Percentiles rank a stretch among this genome's conserved stretches.
Evolutionary conservation across 2,797 vertebrate species (phyloP).

Genomic region (Sebastes nivosus): DNA sequence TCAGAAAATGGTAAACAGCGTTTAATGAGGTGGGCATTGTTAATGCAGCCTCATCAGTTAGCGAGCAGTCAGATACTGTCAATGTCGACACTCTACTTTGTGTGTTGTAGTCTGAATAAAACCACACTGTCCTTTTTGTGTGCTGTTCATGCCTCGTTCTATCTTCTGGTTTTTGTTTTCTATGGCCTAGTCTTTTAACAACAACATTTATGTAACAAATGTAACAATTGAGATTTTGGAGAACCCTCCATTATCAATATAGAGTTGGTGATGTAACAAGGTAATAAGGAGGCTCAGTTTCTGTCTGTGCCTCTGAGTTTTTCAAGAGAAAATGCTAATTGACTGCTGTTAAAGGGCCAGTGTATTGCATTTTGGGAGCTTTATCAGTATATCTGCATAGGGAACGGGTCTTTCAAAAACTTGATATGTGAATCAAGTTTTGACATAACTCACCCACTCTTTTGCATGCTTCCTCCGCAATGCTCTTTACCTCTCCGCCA

Average conservation of each 20-base stretch:
- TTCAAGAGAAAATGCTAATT: too few species aligned
- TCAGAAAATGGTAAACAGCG: conserved; percentile 17
- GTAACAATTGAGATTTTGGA: too few species aligned
- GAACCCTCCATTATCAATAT: too few species aligned
- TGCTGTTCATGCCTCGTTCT: neutral
- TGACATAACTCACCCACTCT: neutral
- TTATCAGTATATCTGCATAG: too few species aligned
- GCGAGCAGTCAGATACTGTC: conserved; percentile 7
- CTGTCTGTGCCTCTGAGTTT: too few species aligned
- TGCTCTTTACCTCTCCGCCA: conserved; percentile 5
- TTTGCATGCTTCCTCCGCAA: neutral
- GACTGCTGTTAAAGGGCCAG: too few species aligned
- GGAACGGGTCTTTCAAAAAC: neutral
- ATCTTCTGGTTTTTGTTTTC: neutral
- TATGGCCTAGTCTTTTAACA: neutral
- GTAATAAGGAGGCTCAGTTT: too few species aligned
- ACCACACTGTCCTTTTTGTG: neutral
- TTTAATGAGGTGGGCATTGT: conserved; percentile 23
- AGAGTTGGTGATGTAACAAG: too few species aligned
- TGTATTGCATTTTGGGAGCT: too few species aligned
- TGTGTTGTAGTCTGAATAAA: neutral
- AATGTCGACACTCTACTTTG: neutral
- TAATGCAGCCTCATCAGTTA: conserved; percentile 28
- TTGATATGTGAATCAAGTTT: neutral
- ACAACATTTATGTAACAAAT: too few species aligned